Conservation (phyloP, 2,113 vertebrate genomes). For the Anas platyrhynchos region DNA sequence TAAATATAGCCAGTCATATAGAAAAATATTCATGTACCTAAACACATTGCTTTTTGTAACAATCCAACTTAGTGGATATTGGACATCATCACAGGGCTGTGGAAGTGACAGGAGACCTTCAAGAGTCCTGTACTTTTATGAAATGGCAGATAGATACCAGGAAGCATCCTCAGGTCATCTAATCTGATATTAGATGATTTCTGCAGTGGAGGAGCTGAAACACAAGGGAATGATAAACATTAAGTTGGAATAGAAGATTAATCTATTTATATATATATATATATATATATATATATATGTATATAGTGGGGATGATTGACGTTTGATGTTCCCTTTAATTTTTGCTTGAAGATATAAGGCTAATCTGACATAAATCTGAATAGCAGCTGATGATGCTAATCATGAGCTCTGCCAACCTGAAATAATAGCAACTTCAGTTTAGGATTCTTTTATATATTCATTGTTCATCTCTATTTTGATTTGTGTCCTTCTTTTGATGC, state of each 20-base stretch:
- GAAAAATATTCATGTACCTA: not conserved
- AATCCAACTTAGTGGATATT: not conserved
- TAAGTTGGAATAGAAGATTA: not conserved
- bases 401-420: not conserved
- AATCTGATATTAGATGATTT: not conserved
- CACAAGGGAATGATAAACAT: not conserved
- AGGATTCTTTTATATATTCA: not conserved
- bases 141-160: not conserved
- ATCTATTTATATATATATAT: too few relatives aligned
- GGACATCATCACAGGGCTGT: not conserved
- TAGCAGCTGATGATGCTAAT: not conserved
- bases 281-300: too few relatives aligned
- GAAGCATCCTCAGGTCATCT: not conserved
- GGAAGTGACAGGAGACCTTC: not conserved
- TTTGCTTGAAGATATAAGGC: constrained; percentile 2
- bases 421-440: not conserved
- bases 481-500: not conserved
- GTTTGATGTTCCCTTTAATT: not conserved
- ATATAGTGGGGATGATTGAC: not conserved
- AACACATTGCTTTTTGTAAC: not conserved
- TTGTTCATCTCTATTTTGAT: not conserved
- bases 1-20: not conserved
- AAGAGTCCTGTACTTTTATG: not conserved
- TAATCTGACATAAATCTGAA: constrained; percentile 1
- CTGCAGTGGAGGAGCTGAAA: not conserved